Conservation (phyloP, 2,113 vertebrate genomes). For the Petaurus breviceps region DNA sequence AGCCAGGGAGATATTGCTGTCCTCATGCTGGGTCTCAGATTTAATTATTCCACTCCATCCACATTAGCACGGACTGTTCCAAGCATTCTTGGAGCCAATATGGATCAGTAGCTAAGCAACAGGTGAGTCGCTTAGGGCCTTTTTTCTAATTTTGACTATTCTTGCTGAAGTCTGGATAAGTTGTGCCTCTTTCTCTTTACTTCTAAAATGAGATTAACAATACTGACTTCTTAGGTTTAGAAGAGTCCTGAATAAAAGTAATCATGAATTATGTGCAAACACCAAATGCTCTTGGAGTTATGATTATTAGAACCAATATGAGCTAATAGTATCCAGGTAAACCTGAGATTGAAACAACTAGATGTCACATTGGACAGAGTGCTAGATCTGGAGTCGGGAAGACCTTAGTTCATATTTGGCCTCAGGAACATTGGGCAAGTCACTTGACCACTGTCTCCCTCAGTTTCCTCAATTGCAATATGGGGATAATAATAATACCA, state of each 20-base stretch:
- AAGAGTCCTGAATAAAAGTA: background rate
- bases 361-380: background rate
- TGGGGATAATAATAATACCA: background rate
- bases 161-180: background rate
- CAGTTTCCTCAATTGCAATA: background rate
- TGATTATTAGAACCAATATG: background rate
- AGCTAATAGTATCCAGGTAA: background rate
- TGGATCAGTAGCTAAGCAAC: slow-evolving; percentile 4
- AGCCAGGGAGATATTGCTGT: background rate
- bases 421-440: background rate
- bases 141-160: background rate
- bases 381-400: background rate
- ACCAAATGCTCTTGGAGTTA: background rate
- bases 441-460: background rate
- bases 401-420: background rate
- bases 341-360: background rate
- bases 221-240: background rate
- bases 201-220: background rate
- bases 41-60: background rate
- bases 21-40: background rate
- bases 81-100: background rate
- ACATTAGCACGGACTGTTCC: background rate
- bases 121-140: background rate
- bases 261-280: background rate
- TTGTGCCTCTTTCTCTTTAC: background rate